Conservation (phyloP, 1,140 invertebrate genomes). For the Helicoverpa zea region DNA sequence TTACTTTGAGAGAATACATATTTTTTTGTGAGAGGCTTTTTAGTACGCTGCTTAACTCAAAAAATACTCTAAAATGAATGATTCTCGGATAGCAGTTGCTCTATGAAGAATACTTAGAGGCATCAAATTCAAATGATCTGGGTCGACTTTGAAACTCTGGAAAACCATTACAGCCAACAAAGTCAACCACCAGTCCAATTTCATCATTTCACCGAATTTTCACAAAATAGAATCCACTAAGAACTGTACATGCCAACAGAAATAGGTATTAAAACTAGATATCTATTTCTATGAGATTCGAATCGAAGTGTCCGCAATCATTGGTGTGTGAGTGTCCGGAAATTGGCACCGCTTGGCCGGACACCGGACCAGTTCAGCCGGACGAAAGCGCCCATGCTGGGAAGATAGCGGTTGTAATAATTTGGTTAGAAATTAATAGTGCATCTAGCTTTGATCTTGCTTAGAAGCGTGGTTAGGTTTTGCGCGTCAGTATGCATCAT, state of each 20-base stretch:
- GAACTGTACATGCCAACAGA: neutral
- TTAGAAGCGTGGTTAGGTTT: neutral
- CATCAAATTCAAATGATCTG: too few species aligned
- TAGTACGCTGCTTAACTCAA: too few species aligned
- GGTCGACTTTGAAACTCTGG: neutral
- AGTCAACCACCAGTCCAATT: too few species aligned
- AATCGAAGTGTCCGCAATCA: slow-evolving; percentile 39
- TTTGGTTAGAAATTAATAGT: slow-evolving; percentile 51
- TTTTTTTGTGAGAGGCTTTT: too few species aligned
- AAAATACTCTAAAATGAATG: too few species aligned
- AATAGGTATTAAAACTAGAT: neutral
- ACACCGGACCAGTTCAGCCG: slow-evolving; percentile 28
- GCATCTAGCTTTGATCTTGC: slow-evolving; percentile 16
- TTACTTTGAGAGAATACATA: neutral
- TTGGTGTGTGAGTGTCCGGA: slow-evolving; percentile 49
- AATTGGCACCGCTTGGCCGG: slow-evolving; percentile 57
- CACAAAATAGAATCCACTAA: neutral
- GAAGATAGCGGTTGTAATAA: slow-evolving; percentile 50
- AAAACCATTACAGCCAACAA: neutral
- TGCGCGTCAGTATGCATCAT: neutral
- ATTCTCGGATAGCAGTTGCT: too few species aligned
- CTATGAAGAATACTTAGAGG: too few species aligned
- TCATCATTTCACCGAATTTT: neutral
- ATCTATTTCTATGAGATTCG: slow-evolving; percentile 38
- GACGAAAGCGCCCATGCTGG: slow-evolving; percentile 43